phyloP scores from a whole-genome alignment of 2,888 invertebrate species.

The Nemoura dubitans region DNA sequence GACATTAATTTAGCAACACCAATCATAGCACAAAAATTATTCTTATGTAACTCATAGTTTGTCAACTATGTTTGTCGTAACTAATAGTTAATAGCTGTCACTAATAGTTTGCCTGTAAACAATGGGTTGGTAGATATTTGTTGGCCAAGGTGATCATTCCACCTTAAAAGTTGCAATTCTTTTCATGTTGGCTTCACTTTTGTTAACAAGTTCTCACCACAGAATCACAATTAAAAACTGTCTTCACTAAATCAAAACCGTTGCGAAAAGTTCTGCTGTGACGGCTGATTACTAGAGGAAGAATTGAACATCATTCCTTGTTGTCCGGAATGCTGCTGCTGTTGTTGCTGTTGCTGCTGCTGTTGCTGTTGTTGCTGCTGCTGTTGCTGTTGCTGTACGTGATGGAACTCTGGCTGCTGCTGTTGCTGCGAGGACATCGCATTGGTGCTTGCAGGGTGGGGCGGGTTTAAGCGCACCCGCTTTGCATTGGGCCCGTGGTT shows the following conservation, averaged over 20 bases:
- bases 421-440: constrained; percentile 58
- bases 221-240: too few relatives aligned
- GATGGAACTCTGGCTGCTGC: constrained; percentile 58
- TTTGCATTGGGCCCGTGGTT: constrained; percentile 69
- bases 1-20: too few relatives aligned
- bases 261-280: constrained; percentile 48
- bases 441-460: constrained; percentile 57
- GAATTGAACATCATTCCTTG: constrained; percentile 53
- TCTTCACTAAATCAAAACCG: constrained; percentile 43
- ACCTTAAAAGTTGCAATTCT: too few relatives aligned
- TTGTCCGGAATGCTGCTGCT: constrained; percentile 54
- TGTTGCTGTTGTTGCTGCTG: constrained; percentile 58
- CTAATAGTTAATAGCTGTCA: too few relatives aligned
- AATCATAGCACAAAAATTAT: too few relatives aligned
- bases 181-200: too few relatives aligned
- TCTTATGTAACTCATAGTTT: too few relatives aligned
- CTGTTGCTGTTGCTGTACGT: constrained; percentile 56
- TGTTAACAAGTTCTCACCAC: too few relatives aligned
- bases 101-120: too few relatives aligned
- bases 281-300: constrained; percentile 52
- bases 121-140: too few relatives aligned
- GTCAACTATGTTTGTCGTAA: too few relatives aligned
- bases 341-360: constrained; percentile 57
- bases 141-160: too few relatives aligned
- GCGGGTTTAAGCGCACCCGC: constrained; percentile 71